These are phyloP conservation scores for Drepana arcuata DNA, from an alignment of 1,140 invertebrate species.

Conservation along the genomic window DNA sequence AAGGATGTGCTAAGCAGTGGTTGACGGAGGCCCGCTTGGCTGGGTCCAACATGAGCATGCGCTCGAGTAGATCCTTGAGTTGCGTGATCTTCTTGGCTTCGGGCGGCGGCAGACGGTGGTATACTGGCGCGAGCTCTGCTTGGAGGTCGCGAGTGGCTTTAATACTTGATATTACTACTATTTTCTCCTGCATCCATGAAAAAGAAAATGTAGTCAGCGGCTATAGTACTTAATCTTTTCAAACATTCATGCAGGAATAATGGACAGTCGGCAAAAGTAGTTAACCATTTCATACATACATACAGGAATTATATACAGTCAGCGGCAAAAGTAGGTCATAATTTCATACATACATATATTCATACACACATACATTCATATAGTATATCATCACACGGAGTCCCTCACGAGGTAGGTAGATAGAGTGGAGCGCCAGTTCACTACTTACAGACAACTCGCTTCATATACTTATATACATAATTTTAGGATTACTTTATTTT, in stretches of 20 bases:
- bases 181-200: slow-evolving; percentile 88
- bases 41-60: slow-evolving; percentile 94
- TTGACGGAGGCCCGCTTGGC: slow-evolving; percentile 93
- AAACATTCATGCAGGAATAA: too few relatives aligned
- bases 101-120: slow-evolving; percentile 89
- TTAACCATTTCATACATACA: too few relatives aligned
- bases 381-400: too few relatives aligned
- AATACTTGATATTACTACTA: slow-evolving; percentile 94
- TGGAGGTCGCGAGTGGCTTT: slow-evolving; percentile 88
- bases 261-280: too few relatives aligned
- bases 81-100: slow-evolving; percentile 93
- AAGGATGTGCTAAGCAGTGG: slow-evolving; percentile 95
- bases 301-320: background rate
- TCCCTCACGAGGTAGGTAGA: too few relatives aligned
- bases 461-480: too few relatives aligned
- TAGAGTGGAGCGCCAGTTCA: too few relatives aligned
- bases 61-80: slow-evolving; percentile 94
- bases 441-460: too few relatives aligned
- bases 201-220: slow-evolving; percentile 1
- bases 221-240: background rate
- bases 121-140: slow-evolving; percentile 88
- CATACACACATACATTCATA: background rate
- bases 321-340: background rate
- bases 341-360: too few relatives aligned
- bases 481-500: too few relatives aligned